Percentiles rank a stretch among this genome's conserved stretches.
Conservation (phyloP, 2,797 vertebrate genomes). For the Bufotes viridis region DNA sequence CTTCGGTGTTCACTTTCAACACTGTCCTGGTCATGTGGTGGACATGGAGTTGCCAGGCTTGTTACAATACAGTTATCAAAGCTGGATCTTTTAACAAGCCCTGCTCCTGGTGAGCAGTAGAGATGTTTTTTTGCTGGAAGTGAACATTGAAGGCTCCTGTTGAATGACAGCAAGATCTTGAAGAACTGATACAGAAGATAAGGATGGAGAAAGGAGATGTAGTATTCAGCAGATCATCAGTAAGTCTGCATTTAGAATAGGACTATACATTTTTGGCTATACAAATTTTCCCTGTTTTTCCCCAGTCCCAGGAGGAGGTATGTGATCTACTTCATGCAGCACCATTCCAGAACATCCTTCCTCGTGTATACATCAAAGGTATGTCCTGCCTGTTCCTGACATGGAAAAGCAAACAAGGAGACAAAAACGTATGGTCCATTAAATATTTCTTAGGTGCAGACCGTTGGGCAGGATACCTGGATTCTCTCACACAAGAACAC, state of each 20-base stretch:
- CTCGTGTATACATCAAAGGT: conserved; percentile 99
- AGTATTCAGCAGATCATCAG: background rate
- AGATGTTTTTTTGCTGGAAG: background rate
- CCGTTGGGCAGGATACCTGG: too few species aligned
- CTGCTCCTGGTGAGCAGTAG: background rate
- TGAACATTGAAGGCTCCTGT: background rate
- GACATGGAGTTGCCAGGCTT: background rate
- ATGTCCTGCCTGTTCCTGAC: conserved; percentile 59
- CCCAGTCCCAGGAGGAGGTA: conserved; percentile 98
- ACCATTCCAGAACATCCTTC: conserved; percentile 98
- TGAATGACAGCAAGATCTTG: background rate
- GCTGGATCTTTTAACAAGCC: background rate
- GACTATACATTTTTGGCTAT: background rate
- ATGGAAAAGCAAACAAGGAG: too few species aligned
- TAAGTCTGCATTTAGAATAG: background rate
- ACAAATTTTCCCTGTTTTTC: conserved; percentile 68
- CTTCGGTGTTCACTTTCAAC: too few species aligned
- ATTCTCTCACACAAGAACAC: background rate
- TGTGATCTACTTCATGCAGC: conserved; percentile 98
- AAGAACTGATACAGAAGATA: background rate
- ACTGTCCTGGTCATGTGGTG: background rate
- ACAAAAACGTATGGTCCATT: background rate
- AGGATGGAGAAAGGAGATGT: background rate
- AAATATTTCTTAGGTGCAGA: background rate
- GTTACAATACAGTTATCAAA: too few species aligned